These are phyloP conservation scores for Sebastes variabilis DNA, from an alignment of 2,797 vertebrate genomes.

Conservation along the genomic window DNA sequence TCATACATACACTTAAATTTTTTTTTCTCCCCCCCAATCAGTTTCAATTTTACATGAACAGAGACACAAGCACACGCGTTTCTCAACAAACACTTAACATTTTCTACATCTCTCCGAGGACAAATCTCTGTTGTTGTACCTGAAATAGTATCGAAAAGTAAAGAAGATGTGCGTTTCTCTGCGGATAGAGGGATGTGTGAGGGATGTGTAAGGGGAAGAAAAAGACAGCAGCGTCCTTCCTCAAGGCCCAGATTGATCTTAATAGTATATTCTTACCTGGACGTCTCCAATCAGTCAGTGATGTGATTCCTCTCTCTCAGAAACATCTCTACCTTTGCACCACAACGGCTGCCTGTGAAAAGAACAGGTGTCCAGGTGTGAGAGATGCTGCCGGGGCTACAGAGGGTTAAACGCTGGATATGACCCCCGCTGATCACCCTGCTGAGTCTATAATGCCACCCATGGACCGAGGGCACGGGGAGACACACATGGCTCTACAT, in stretches of 20 bases:
- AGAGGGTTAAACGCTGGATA: constrained; percentile 70
- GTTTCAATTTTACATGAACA: constrained; percentile 46
- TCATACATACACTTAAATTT: constrained; percentile 38
- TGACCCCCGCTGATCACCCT: constrained; percentile 71
- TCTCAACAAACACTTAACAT: constrained; percentile 23
- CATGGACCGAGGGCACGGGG: constrained; percentile 59
- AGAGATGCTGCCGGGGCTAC: constrained; percentile 51
- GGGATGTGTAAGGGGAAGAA: background rate
- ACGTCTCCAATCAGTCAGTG: background rate
- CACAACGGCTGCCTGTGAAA: constrained; percentile 24
- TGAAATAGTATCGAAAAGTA: constrained; percentile 7
- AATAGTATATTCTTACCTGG: background rate
- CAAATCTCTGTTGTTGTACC: constrained; percentile 17
- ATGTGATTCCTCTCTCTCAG: background rate
- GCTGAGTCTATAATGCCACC: constrained; percentile 75
- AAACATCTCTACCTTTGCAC: constrained; percentile 10
- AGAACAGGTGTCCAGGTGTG: constrained; percentile 69
- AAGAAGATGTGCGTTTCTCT: background rate
- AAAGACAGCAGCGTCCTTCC: background rate
- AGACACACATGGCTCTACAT: constrained; percentile 47
- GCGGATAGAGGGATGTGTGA: too few species aligned
- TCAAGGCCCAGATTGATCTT: background rate
- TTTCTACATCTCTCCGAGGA: constrained; percentile 1
- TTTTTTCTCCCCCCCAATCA: background rate
- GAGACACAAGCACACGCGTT: constrained; percentile 1